Conservation (phyloP, 1,140 invertebrate genomes). For the Magallana ariakensis region DNA sequence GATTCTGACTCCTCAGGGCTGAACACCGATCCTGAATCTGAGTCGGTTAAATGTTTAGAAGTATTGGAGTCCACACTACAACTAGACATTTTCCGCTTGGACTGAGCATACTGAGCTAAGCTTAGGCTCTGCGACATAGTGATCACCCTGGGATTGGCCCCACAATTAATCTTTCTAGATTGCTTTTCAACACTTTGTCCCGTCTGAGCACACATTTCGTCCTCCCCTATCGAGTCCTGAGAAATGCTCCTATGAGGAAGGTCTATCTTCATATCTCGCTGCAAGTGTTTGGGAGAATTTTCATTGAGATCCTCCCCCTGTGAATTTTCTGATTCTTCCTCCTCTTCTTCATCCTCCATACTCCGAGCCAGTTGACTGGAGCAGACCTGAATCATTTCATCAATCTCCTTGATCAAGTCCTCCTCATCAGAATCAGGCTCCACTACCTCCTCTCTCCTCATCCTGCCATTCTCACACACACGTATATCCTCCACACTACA, state of each 20-base stretch:
- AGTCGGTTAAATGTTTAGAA: slow-evolving; percentile 38
- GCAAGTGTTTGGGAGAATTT: neutral
- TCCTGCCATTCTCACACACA: neutral
- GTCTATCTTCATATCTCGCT: neutral
- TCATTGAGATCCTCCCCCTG: neutral
- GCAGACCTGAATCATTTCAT: slow-evolving; percentile 4
- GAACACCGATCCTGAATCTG: slow-evolving; percentile 42
- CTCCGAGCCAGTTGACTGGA: slow-evolving; percentile 1
- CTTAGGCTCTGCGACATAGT: slow-evolving; percentile 14
- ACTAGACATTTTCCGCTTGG: slow-evolving; percentile 35
- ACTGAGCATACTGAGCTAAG: slow-evolving; percentile 27
- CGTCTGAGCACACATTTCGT: neutral
- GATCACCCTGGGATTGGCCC: neutral
- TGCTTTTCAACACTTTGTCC: neutral
- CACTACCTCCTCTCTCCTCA: neutral
- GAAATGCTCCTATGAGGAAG: neutral
- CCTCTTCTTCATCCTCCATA: neutral
- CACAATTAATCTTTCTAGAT: neutral
- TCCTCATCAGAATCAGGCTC: neutral
- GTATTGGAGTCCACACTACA: slow-evolving; percentile 31
- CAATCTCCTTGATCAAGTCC: neutral
- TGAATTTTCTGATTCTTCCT: neutral
- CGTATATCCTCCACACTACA: slow-evolving; percentile 12
- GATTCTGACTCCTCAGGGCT: slow-evolving; percentile 40
- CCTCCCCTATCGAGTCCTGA: neutral